Evolutionary conservation across 2,113 vertebrate species (phyloP).

Genomic region (Gallinago jamesoni): DNA sequence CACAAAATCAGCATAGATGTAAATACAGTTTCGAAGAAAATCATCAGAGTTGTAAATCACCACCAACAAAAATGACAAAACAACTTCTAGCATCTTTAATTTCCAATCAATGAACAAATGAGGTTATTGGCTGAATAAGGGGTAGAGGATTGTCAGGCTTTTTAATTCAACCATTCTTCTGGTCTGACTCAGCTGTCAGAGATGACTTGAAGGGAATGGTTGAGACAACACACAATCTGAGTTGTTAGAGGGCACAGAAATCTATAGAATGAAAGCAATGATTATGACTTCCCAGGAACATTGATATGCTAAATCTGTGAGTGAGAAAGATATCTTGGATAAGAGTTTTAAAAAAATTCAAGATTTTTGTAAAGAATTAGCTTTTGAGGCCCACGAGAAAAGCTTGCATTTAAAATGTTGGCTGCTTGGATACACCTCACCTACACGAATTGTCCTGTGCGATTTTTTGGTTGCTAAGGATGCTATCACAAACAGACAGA

Average conservation of each 20-base stretch:
- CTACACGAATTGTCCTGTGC: constrained; percentile 44
- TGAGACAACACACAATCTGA: constrained; percentile 58
- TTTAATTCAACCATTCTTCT: constrained; percentile 52
- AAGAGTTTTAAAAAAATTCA: constrained; percentile 24
- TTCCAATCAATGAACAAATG: constrained; percentile 51
- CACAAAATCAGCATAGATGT: background rate
- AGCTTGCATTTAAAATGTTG: constrained; percentile 41
- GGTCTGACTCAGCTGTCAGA: constrained; percentile 67
- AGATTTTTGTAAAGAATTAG: constrained; percentile 8
- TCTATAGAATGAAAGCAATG: constrained; percentile 65
- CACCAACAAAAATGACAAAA: background rate
- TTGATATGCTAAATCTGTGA: constrained; percentile 53
- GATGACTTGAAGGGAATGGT: constrained; percentile 22
- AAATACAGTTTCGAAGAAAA: background rate
- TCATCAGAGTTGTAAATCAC: background rate
- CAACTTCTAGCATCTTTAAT: constrained; percentile 33
- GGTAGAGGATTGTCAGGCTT: constrained; percentile 33
- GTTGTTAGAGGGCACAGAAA: constrained; percentile 61
- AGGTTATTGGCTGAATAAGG: constrained; percentile 49
- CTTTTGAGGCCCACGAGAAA: constrained; percentile 4
- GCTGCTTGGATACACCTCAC: constrained; percentile 61
- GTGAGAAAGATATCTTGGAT: background rate
- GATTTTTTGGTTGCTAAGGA: constrained; percentile 59
- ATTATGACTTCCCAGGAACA: constrained; percentile 48
- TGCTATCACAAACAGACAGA: constrained; percentile 35